Percentiles rank a stretch among this genome's conserved stretches.
These are phyloP conservation scores for Allygus modestus DNA, from an alignment of 2,888 invertebrate species.

Conservation along the genomic window DNA sequence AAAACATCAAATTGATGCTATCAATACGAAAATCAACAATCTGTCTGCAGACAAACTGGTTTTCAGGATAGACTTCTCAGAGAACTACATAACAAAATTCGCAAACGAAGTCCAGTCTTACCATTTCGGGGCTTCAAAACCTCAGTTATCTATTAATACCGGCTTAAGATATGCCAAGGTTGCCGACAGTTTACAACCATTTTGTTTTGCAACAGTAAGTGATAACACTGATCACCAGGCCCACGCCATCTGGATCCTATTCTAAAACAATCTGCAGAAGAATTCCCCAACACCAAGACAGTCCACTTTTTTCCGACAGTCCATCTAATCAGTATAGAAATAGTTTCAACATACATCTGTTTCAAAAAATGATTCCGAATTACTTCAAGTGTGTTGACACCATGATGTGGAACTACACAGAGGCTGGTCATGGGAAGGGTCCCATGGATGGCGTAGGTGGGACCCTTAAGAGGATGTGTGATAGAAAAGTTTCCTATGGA, in stretches of 20 bases:
- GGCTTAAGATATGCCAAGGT: too few relatives aligned
- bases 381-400: neutral
- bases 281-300: neutral
- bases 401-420: neutral
- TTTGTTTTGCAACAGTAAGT: slow-evolving; percentile 27
- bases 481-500: neutral
- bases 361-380: neutral
- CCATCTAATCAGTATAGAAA: slow-evolving; percentile 45
- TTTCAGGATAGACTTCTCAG: neutral
- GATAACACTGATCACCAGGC: neutral
- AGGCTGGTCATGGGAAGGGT: slow-evolving; percentile 6
- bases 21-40: neutral
- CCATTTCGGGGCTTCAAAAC: slow-evolving; percentile 36
- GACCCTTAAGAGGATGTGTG: neutral
- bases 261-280: neutral
- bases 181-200: neutral
- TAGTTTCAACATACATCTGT: neutral
- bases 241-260: neutral
- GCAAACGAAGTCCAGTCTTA: neutral
- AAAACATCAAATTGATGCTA: neutral
- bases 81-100: neutral
- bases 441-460: neutral
- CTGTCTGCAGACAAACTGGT: neutral
- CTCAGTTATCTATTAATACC: slow-evolving; percentile 17
- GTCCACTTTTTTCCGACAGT: slow-evolving; percentile 20